Base-by-base conservation (phyloP, 2,113 vertebrate genomes). In the Percopsis transmontana region DNA sequence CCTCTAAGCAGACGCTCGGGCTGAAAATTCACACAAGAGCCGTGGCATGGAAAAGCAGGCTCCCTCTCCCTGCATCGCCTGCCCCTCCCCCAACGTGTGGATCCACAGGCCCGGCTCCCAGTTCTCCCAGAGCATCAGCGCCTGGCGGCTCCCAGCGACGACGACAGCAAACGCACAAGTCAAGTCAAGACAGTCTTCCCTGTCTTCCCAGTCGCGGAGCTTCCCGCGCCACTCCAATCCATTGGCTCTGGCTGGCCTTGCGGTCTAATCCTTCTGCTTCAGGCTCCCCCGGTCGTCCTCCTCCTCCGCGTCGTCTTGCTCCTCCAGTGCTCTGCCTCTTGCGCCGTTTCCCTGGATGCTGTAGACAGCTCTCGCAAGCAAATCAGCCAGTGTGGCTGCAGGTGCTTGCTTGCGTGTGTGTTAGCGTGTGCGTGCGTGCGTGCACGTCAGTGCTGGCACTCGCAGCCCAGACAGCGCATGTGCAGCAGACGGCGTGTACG, bases 361-460 rank as follows among this genome's bases (percentile, higher is more conserved):
- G 89, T 82, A 88, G 90, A 92, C 90, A 86, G 88, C 83, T 83
- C 87, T 85, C 74, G 89, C 90, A 89, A 91, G 90, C 91, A 90
- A 90, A 91, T 92, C 90, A 91, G 87, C 83, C 85, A 74, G 87
- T 88, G 88, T 90, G 89, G 85, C 82, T 85, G 87, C 84, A 82
- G 65, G 88, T 83, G 87, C 80, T 85, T 88, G 90, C 83, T 74
- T 84, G 61, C 21, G 53, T 15, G 75, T 74, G 68, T 65, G 66
- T 66, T 77, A 75, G 57, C 75, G 70, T 75, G 54, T 51, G 53
- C 47, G 38, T 33, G 66, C 71, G 85, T 58, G 76, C 65, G 68
- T 70, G 60, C 65, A 59, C 38, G 44, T 66, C 72, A 59, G 71
- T 7, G 59, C 47, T 16, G 19, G 62, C 60, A 55, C 21, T 12